These are phyloP conservation scores for Pangasianodon hypophthalmus DNA, from an alignment of 2,113 vertebrate species.

Conservation along the genomic window DNA sequence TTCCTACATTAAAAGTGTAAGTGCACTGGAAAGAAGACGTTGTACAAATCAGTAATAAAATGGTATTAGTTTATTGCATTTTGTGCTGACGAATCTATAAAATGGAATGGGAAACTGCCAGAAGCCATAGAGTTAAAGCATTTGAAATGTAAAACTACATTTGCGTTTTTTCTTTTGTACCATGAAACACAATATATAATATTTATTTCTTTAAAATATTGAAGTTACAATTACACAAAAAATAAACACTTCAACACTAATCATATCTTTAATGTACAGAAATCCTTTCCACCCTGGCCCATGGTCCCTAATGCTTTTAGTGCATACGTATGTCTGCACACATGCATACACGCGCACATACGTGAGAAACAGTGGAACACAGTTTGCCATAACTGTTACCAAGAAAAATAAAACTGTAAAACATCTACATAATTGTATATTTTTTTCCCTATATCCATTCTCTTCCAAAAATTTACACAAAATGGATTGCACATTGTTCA, in stretches of 20 bases:
- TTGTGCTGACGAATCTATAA: conserved; percentile 99
- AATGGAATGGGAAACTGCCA: conserved; percentile 92
- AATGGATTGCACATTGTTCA: conserved; percentile 78
- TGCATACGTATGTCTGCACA: conserved; percentile 63
- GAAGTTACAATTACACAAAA: conserved; percentile 83
- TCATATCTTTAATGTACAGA: conserved; percentile 84
- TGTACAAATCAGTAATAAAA: conserved; percentile 89
- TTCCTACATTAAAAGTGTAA: conserved; percentile 26
- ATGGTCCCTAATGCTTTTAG: conserved; percentile 55
- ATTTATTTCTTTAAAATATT: conserved; percentile 76
- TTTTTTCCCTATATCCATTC: conserved; percentile 54
- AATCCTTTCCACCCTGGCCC: conserved; percentile 63
- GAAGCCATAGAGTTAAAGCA: conserved; percentile 92
- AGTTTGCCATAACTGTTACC: conserved; percentile 82
- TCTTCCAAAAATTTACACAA: conserved; percentile 80
- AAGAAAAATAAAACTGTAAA: conserved; percentile 46
- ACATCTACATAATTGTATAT: conserved; percentile 18
- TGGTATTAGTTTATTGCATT: conserved; percentile 99
- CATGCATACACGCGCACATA: conserved; percentile 67
- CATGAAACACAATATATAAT: conserved; percentile 87
- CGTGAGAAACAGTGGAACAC: conserved; percentile 78
- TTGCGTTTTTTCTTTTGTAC: conserved; percentile 70
- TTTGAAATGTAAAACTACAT: conserved; percentile 92
- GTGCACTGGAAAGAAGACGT: conserved; percentile 61
- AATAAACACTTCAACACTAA: conserved; percentile 90